Evolutionary conservation across 2,888 invertebrate species (phyloP).

Genomic region (Nomada fabriciana): DNA sequence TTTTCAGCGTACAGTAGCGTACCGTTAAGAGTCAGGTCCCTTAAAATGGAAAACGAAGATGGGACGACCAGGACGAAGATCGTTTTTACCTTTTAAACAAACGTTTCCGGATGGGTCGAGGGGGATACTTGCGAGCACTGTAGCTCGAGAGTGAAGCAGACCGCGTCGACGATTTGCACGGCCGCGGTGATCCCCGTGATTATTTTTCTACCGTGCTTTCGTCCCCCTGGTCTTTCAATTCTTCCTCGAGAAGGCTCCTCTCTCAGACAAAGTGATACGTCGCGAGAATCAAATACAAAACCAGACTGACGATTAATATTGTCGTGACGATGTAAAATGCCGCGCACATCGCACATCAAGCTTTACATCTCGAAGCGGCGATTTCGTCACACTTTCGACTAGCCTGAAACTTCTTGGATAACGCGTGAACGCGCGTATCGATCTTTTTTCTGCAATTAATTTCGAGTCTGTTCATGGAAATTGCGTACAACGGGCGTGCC

Average conservation of each 20-base stretch:
- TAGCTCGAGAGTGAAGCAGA: conserved; percentile 42
- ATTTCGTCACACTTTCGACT: conserved; percentile 12
- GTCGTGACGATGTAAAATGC: conserved; percentile 65
- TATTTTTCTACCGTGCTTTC: background rate
- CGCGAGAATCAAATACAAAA: conserved; percentile 62
- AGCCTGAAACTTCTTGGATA: no score
- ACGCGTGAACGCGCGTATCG: background rate
- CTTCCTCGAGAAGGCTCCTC: background rate
- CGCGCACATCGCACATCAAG: conserved; percentile 65
- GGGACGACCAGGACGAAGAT: background rate
- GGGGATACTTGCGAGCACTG: conserved; percentile 25
- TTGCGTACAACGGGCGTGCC: background rate
- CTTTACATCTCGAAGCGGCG: background rate
- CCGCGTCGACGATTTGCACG: conserved; percentile 52
- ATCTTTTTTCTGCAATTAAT: background rate
- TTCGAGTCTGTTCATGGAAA: background rate
- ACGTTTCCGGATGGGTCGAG: background rate
- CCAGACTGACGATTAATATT: conserved; percentile 53
- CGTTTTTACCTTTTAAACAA: background rate
- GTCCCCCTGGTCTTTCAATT: background rate
- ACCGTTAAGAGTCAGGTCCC: background rate
- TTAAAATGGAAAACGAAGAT: conserved; percentile 7
- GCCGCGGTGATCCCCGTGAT: conserved; percentile 29
- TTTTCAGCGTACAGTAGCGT: conserved; percentile 22
- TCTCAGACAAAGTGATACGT: conserved; percentile 51